Conservation (phyloP, 2,113 vertebrate species). For the Spea bombifrons region DNA sequence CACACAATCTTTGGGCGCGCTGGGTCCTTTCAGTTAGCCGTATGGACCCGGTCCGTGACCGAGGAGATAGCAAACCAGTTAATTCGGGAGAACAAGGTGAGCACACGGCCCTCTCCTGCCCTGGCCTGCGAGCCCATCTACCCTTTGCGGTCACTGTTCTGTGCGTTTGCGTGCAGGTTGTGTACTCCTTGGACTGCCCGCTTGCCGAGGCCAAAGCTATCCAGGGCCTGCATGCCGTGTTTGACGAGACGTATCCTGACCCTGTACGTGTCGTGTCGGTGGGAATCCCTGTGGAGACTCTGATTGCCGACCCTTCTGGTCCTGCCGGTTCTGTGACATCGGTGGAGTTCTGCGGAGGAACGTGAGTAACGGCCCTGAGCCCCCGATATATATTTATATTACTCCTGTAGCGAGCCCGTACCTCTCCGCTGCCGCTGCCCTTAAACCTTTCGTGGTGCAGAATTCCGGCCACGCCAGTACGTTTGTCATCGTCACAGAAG, state of each 20-base stretch:
- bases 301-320: slow-evolving; percentile 83
- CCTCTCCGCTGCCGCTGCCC: no score
- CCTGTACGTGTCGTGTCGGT: slow-evolving; percentile 93
- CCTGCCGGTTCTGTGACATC: slow-evolving; percentile 84
- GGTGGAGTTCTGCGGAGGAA: slow-evolving; percentile 94
- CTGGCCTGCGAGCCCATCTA: no score
- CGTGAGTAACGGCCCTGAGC: slow-evolving; percentile 92
- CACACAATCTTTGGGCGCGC: no score
- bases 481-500: slow-evolving; percentile 93
- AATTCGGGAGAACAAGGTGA: slow-evolving; percentile 85
- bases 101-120: no score
- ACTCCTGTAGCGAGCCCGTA: no score
- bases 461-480: slow-evolving; percentile 83
- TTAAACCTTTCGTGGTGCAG: slow-evolving; percentile 73
- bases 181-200: no score
- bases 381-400: no score
- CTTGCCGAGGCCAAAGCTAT: no score
- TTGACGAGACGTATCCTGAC: slow-evolving; percentile 97
- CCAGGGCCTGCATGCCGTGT: no score
- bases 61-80: no score
- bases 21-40: no score
- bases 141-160: neutral
- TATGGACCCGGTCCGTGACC: no score
- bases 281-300: slow-evolving; percentile 81
- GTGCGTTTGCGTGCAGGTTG: slow-evolving; percentile 61